Conservation (phyloP, 1,140 invertebrate species). For the Aporrectodea caliginosa region DNA sequence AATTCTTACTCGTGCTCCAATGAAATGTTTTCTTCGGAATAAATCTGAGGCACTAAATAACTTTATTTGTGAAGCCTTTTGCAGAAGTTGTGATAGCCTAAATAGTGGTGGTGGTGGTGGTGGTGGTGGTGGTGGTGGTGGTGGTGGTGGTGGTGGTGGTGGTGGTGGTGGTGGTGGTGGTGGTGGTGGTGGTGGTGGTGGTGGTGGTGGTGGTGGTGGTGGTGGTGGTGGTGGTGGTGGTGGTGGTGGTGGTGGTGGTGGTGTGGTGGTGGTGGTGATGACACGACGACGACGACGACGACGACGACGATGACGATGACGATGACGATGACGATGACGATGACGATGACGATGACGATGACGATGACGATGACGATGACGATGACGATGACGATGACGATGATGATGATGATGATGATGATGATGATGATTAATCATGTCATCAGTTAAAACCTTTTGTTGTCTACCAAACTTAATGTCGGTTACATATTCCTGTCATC, state of each 20-base stretch:
- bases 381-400: not conserved
- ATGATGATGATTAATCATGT: not conserved
- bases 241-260: not conserved
- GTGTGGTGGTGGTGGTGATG: not conserved
- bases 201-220: not conserved
- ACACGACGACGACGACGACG: not conserved
- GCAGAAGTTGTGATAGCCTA: too few species aligned
- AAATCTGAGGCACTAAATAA: too few species aligned
- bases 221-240: not conserved
- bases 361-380: not conserved
- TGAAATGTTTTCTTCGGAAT: too few species aligned
- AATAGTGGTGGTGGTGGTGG: not conserved
- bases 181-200: not conserved
- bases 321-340: not conserved
- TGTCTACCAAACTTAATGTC: too few species aligned
- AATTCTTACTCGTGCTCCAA: too few species aligned
- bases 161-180: not conserved
- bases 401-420: slow-evolving; percentile 2
- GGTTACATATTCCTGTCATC: too few species aligned
- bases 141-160: not conserved
- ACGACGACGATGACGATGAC: not conserved
- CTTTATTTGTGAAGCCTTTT: too few species aligned
- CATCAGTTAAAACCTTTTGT: too few species aligned
- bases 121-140: not conserved
- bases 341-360: not conserved